Percentiles rank a stretch among this genome's conserved stretches.
These are phyloP conservation scores for Polypterus bichir DNA, from an alignment of 2,113 vertebrate species.

Conservation along the genomic window DNA sequence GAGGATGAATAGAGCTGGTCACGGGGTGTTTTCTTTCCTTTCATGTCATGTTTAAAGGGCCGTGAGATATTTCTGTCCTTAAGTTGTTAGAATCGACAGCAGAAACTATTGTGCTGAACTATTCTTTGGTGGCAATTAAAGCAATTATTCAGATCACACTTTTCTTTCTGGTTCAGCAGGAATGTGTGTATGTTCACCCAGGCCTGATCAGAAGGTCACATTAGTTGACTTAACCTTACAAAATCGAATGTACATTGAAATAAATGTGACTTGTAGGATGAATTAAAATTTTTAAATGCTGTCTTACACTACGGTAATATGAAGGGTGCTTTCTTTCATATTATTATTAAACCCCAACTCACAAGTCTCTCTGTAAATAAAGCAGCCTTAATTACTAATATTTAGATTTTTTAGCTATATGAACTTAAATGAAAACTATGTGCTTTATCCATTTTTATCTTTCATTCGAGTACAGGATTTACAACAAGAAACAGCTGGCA, in stretches of 20 bases:
- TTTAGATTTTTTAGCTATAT: too few relatives aligned
- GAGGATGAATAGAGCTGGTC: conserved; percentile 40
- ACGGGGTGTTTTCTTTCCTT: conserved; percentile 40
- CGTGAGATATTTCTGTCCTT: conserved; percentile 43
- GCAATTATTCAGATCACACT: conserved; percentile 72
- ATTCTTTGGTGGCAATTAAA: conserved; percentile 68
- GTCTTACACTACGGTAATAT: too few relatives aligned
- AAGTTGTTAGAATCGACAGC: conserved; percentile 56
- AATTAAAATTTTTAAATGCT: too few relatives aligned
- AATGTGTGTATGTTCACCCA: conserved; percentile 33
- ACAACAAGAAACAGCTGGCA: too few relatives aligned
- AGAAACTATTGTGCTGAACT: conserved; percentile 24
- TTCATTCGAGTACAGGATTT: too few relatives aligned
- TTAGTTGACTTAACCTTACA: conserved; percentile 25
- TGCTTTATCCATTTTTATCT: too few relatives aligned
- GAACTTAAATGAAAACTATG: too few relatives aligned
- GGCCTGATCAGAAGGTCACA: conserved; percentile 9
- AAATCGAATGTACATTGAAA: conserved; percentile 12
- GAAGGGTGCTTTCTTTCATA: too few relatives aligned
- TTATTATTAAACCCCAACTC: too few relatives aligned
- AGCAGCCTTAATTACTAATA: too few relatives aligned
- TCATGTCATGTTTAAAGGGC: conserved; percentile 49
- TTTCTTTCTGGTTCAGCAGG: conserved; percentile 55
- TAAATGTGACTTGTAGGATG: too few relatives aligned
- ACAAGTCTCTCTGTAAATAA: too few relatives aligned